Evolutionary conservation across 2,888 invertebrate genomes (phyloP).

Genomic region (Loripinus fragilis): DNA sequence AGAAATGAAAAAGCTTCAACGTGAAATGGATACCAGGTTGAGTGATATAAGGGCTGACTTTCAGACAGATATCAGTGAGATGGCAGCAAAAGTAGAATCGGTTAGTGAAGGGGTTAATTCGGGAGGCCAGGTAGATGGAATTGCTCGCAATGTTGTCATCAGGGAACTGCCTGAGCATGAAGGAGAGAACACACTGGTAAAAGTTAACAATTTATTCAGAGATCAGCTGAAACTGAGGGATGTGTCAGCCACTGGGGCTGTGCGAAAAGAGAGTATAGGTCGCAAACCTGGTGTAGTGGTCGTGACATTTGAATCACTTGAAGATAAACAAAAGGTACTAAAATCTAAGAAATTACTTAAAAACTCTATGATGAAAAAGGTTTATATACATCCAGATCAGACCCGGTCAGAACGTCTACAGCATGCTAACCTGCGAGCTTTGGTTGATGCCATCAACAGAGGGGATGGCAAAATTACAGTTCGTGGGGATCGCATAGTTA

Average conservation of each 20-base stretch:
- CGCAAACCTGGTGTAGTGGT: constrained; percentile 18
- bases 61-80: too few species aligned
- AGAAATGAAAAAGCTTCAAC: too few species aligned
- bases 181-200: constrained; percentile 3
- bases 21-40: too few species aligned
- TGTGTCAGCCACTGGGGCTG: constrained; percentile 5
- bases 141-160: constrained; percentile 13
- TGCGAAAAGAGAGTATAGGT: not conserved
- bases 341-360: not conserved
- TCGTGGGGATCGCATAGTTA: too few species aligned
- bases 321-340: constrained; percentile 18
- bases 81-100: too few species aligned
- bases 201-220: constrained; percentile 21
- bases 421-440: too few species aligned
- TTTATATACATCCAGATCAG: not conserved
- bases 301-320: constrained; percentile 10
- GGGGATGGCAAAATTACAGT: too few species aligned
- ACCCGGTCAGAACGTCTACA: too few species aligned
- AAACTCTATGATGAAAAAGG: not conserved
- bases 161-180: not conserved
- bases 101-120: too few species aligned
- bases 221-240: constrained; percentile 18
- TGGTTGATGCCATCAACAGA: too few species aligned
- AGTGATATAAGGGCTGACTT: too few species aligned
- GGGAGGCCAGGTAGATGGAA: too few species aligned